Evolutionary conservation across 1,140 invertebrate species (phyloP), one percentile per base, ranked within the genome.

Genomic region (Pomacea maculata): DNA sequence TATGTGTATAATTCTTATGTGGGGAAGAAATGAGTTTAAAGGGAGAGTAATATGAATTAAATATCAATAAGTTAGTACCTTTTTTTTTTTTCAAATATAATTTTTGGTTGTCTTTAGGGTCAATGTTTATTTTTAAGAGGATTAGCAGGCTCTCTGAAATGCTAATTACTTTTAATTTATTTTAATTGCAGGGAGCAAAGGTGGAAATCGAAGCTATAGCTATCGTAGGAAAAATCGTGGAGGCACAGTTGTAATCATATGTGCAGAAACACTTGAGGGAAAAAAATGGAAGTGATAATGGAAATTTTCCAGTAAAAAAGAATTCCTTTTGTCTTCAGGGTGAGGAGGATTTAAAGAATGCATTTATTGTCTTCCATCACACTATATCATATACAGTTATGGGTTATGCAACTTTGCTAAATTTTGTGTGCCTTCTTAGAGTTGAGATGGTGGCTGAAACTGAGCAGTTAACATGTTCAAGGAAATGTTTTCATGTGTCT

Each of bases 121-220:
- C 34, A 45, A 45, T 45, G 34, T 45, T 45, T 45, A 6, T 45
- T 45, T 25, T 45, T 45, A 45, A 45, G 34, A 6, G 34, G 3
- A 45, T 45, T 6, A 45, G 34, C 34, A 45, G 34, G 34, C 34
- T 4, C 34, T 45, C 34, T 45, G 34, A 45, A 45, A 45, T 45
- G 25, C 25, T 25, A 25, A 25, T 25, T 25, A 25, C 25, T 25
- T 25, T 25, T 25, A 45, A 45, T 45, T 45, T 45, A 45, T 45
- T 45, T 45, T 45, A 45, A 70, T 14, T 54, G 64, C 81, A 89
- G 88, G 85, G 85, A 55, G 88, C 87, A 19, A 84, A 85, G 79
- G 85, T 89, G 17, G 88, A 88, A 63, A 89, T 89, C 57, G 88
- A 89, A 82, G 88, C 88, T 34, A 80, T 89, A 73, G 88, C 88